Evolutionary conservation across 2,797 vertebrate genomes (phyloP).

Genomic region (Lacerta viridis): DNA sequence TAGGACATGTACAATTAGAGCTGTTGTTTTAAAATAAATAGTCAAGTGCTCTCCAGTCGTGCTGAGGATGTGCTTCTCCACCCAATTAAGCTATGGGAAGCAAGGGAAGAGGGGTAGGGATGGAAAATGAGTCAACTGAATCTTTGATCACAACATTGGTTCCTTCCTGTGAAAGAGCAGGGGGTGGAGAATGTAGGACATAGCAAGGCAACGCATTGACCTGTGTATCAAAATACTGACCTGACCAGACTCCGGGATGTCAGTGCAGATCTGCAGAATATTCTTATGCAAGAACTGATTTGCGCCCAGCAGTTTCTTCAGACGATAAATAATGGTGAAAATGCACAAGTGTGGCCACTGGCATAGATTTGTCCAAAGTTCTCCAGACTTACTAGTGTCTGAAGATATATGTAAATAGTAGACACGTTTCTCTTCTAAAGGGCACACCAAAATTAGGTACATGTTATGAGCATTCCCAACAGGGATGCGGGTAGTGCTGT

Average conservation of each 20-base stretch:
- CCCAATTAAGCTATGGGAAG: neutral
- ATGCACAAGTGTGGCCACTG: neutral
- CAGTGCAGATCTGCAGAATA: neutral
- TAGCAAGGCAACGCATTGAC: neutral
- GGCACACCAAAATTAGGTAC: neutral
- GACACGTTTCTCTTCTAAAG: too few relatives aligned
- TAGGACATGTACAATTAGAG: neutral
- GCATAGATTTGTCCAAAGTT: neutral
- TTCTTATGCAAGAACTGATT: neutral
- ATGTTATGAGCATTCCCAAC: neutral
- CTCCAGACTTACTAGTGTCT: neutral
- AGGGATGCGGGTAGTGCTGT: too few relatives aligned
- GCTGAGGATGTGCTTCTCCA: neutral
- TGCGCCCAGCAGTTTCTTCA: neutral
- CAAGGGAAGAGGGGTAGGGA: neutral
- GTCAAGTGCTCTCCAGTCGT: neutral
- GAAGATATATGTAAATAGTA: neutral
- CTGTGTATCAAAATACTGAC: neutral
- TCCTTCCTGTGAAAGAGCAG: neutral
- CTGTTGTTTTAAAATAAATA: constrained; percentile 25
- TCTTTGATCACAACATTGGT: neutral
- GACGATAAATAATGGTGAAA: neutral
- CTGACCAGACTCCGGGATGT: neutral
- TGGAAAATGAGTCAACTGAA: neutral
- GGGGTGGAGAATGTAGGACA: neutral